These are phyloP conservation scores for Mongoloraphidia duomilia DNA, from an alignment of 2,888 invertebrate species.

Conservation along the genomic window DNA sequence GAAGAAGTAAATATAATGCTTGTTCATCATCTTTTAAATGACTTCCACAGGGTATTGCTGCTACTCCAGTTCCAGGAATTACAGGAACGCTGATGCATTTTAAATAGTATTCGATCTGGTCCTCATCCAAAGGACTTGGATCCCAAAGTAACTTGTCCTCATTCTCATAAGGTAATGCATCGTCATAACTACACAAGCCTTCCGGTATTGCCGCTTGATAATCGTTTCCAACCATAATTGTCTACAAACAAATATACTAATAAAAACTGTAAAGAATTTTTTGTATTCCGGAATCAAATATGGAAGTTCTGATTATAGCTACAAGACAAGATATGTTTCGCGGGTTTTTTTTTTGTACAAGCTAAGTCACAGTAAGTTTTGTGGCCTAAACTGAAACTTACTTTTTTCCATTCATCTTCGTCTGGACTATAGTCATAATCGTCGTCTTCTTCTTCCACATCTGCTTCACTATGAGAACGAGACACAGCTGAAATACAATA, in stretches of 20 bases:
- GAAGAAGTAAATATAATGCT: slow-evolving; percentile 76
- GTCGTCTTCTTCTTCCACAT: slow-evolving; percentile 48
- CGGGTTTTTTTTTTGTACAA: not conserved
- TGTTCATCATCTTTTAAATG: slow-evolving; percentile 80
- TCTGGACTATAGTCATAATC: slow-evolving; percentile 72
- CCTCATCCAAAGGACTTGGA: slow-evolving; percentile 58
- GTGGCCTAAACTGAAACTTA: slow-evolving; percentile 19
- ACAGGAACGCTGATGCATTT: slow-evolving; percentile 35
- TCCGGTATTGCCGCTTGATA: slow-evolving; percentile 91
- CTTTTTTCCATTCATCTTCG: slow-evolving; percentile 78
- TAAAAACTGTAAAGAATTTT: not conserved
- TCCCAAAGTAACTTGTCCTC: slow-evolving; percentile 93
- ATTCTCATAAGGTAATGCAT: slow-evolving; percentile 87
- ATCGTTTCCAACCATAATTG: slow-evolving; percentile 89
- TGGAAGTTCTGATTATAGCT: slow-evolving; percentile 7
- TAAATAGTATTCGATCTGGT: slow-evolving; percentile 68
- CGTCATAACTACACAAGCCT: slow-evolving; percentile 82
- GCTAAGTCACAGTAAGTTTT: not conserved
- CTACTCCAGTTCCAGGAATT: slow-evolving; percentile 25
- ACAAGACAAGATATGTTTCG: too few relatives aligned
- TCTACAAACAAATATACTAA: slow-evolving; percentile 28
- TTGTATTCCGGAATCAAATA: not conserved
- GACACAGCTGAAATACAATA: slow-evolving; percentile 38
- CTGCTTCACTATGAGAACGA: slow-evolving; percentile 54
- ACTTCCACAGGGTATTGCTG: slow-evolving; percentile 52